Conservation (phyloP, 1,140 invertebrate genomes). For the Drosophila trapezifrons region DNA sequence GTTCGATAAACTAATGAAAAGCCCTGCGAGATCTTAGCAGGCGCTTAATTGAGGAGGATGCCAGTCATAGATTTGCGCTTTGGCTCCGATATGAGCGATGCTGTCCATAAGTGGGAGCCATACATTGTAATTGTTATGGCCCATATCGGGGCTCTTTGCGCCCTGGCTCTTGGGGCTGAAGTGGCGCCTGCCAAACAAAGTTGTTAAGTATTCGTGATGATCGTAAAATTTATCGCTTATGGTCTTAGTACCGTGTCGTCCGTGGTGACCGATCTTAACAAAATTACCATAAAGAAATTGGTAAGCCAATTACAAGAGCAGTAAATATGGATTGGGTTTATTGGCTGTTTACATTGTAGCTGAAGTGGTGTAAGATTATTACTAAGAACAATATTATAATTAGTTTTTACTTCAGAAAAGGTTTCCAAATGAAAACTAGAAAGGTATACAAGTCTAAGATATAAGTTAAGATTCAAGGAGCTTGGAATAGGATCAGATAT, state of each 20-base stretch:
- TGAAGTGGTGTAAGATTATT: neutral
- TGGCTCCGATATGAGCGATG: constrained; percentile 41
- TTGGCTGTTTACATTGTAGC: neutral
- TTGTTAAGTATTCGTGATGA: constrained; percentile 33
- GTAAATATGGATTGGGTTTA: neutral
- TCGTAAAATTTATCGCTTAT: constrained; percentile 48
- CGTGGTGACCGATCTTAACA: constrained; percentile 11
- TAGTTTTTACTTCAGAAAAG: neutral
- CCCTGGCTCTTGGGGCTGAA: neutral
- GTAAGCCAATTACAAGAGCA: neutral
- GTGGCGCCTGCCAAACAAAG: constrained; percentile 41
- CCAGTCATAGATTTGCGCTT: constrained; percentile 49
- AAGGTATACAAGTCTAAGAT: neutral
- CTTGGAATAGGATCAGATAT: no score
- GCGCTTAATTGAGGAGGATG: constrained; percentile 65
- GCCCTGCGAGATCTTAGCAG: constrained; percentile 53
- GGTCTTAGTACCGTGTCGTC: neutral
- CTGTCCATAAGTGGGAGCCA: constrained; percentile 40
- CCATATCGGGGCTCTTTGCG: constrained; percentile 7
- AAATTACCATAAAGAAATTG: constrained; percentile 7
- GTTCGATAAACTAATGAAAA: constrained; percentile 78
- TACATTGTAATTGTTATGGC: constrained; percentile 51
- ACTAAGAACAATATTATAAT: neutral
- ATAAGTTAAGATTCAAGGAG: no score
- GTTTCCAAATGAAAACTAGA: neutral